These are phyloP conservation scores for Porites lobata DNA, from an alignment of 92 coral and sea anemone species.

Conservation along the genomic window DNA sequence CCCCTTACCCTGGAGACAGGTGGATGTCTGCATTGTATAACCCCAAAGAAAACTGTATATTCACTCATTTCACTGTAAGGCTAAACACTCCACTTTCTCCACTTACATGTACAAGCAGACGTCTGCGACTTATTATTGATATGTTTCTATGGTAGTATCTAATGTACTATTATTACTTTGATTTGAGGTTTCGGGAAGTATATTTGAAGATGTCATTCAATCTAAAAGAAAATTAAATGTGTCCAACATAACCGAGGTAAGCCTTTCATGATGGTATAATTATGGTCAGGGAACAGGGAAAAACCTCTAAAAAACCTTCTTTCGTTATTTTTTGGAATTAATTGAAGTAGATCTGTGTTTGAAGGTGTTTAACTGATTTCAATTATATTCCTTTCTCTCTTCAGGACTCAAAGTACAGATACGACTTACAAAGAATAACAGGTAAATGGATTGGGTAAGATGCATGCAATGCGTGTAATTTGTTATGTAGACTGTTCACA, in stretches of 20 bases:
- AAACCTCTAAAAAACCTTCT: no score
- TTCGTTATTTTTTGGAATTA: no score
- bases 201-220: constrained; percentile 88
- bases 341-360: neutral
- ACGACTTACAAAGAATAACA: constrained; percentile 82
- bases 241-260: constrained; percentile 74
- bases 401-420: constrained; percentile 77
- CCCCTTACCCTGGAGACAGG: no score
- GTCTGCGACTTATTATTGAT: no score
- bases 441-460: constrained; percentile 45
- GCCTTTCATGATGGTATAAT: constrained; percentile 4
- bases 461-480: no score
- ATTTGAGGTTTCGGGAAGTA: constrained; percentile 84
- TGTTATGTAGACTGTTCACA: no score
- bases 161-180: neutral
- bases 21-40: no score
- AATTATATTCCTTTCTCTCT: constrained; percentile 11
- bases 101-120: no score
- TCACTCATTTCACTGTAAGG: no score
- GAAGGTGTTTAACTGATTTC: neutral
- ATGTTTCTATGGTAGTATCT: neutral
- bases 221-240: constrained; percentile 71
- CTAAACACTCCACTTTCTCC: no score
- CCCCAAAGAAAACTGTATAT: no score
- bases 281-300: no score